Evolutionary conservation across 2,888 invertebrate species (phyloP).

Genomic region (Tridacna gigas): DNA sequence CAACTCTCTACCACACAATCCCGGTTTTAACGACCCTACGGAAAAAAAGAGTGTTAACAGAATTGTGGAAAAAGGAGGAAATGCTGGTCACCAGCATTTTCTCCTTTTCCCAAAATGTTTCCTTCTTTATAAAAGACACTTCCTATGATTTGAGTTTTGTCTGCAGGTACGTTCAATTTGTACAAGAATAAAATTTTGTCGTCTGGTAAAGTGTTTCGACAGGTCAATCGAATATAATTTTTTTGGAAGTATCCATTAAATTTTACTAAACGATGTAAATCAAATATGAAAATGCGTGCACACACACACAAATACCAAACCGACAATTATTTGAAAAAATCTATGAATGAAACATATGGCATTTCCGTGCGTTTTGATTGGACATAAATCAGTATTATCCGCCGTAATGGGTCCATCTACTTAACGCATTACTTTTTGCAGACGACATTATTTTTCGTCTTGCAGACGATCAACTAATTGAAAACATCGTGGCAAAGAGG

Average conservation of each 20-base stretch:
- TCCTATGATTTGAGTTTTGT: no score
- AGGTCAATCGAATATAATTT: no score
- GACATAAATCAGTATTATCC: constrained; percentile 23
- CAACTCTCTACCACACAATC: no score
- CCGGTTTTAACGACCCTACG: not conserved
- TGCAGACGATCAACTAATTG: no score
- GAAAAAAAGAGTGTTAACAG: not conserved
- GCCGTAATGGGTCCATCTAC: not conserved
- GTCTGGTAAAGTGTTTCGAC: not conserved
- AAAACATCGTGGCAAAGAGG: no score
- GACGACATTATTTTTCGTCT: no score
- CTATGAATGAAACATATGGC: constrained; percentile 2
- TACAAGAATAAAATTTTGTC: not conserved
- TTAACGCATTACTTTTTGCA: no score
- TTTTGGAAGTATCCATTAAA: no score
- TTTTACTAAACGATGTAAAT: no score
- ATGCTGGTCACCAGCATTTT: not conserved
- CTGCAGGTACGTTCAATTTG: no score
- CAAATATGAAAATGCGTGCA: no score
- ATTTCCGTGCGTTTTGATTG: not conserved
- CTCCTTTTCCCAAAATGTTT: not conserved
- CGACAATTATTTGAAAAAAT: not conserved
- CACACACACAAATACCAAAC: no score
- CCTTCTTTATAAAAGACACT: not conserved
- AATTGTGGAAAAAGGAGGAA: not conserved